Percentiles rank a stretch among this genome's conserved stretches.
Conservation (phyloP, 2,888 invertebrate genomes). For the Achlya flavicornis region DNA sequence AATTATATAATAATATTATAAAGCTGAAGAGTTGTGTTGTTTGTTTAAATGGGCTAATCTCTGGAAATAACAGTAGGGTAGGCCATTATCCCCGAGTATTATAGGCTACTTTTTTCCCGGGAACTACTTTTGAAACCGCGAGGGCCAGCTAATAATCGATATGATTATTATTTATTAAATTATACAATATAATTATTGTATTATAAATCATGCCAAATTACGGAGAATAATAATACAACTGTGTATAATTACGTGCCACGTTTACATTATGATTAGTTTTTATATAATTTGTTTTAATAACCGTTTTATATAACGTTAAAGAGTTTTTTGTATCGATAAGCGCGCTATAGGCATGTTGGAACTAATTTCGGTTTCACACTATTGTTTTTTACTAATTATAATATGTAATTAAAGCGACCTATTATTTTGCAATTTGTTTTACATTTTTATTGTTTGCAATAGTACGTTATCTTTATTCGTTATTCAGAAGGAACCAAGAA, state of each 20-base stretch:
- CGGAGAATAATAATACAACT: neutral
- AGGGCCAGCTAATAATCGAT: no score
- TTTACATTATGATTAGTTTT: neutral
- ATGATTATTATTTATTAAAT: neutral
- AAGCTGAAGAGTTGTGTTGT: no score
- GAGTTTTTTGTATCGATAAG: neutral
- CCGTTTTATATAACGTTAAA: conserved; percentile 11
- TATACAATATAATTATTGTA: neutral
- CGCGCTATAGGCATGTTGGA: conserved; percentile 19
- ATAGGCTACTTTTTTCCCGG: no score
- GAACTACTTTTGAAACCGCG: no score
- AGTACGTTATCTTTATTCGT: neutral
- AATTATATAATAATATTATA: no score
- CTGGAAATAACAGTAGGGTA: no score
- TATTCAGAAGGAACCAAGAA: no score
- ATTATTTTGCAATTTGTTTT: conserved; percentile 21
- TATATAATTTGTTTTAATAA: neutral
- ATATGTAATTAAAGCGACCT: conserved; percentile 1
- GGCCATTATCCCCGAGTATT: no score
- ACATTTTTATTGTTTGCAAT: conserved; percentile 19
- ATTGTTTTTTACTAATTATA: conserved; percentile 11
- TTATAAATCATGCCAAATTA: neutral
- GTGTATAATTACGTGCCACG: neutral
- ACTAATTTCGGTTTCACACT: conserved; percentile 28
- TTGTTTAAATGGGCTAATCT: no score